A percentile compares a stretch with the other conserved stretches of the same genome.
These are phyloP conservation scores for Fulica atra DNA, from an alignment of 2,113 vertebrate species.

Conservation along the genomic window DNA sequence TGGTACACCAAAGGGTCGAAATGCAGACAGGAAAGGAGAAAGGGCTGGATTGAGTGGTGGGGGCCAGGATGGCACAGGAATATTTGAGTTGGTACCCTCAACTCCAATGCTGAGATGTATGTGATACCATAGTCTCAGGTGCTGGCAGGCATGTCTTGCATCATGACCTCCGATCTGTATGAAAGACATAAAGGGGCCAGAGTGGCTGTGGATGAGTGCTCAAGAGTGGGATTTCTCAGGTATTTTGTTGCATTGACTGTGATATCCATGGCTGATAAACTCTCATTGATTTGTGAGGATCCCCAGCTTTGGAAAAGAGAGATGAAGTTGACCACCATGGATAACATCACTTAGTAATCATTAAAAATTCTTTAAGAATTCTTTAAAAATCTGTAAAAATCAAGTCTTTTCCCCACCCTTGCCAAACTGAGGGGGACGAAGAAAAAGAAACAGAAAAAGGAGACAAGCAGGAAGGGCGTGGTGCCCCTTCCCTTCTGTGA, in stretches of 20 bases:
- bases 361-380: background rate
- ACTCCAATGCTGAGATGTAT: background rate
- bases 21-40: background rate
- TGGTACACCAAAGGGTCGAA: background rate
- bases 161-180: background rate
- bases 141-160: background rate
- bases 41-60: background rate
- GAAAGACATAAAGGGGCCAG: background rate
- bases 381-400: background rate
- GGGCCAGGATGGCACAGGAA: background rate
- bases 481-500: background rate
- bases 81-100: background rate
- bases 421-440: background rate
- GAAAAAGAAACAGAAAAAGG: background rate
- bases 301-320: background rate
- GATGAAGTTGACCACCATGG: accelerated
- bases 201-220: background rate
- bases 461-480: background rate
- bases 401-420: background rate
- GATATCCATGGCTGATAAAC: background rate
- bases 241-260: background rate
- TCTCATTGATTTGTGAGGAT: background rate
- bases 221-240: background rate
- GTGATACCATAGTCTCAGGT: background rate
- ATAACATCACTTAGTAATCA: background rate